Evolutionary conservation across 2,797 vertebrate genomes (phyloP).

Genomic region (Tangara arthus): DNA sequence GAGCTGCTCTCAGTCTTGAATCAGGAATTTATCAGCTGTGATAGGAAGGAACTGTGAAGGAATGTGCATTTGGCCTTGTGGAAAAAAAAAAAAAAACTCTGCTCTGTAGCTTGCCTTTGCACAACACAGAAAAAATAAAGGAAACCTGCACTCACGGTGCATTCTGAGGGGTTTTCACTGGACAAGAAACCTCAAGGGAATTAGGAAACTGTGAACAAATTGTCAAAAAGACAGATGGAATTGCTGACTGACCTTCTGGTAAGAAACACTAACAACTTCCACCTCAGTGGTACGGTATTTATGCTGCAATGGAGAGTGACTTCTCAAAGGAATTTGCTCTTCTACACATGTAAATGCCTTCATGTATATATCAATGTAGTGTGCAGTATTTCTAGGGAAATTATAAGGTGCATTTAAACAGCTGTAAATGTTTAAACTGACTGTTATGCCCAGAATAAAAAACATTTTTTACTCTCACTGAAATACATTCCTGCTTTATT

Average conservation of each 20-base stretch:
- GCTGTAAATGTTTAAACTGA: conserved; percentile 6
- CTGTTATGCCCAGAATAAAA: neutral
- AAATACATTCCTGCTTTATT: neutral
- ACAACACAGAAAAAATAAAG: neutral
- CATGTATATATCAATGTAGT: neutral
- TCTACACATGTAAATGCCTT: conserved; percentile 14
- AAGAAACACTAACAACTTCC: conserved; percentile 24
- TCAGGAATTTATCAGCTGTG: neutral
- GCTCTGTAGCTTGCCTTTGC: neutral
- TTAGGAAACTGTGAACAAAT: conserved; percentile 43
- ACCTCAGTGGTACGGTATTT: neutral
- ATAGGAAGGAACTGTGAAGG: neutral
- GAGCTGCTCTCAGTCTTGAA: conserved; percentile 14
- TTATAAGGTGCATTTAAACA: neutral
- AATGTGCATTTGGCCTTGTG: neutral
- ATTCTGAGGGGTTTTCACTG: neutral
- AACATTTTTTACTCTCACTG: neutral
- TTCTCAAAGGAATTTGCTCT: conserved; percentile 15
- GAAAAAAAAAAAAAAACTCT: neutral
- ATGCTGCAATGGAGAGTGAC: neutral
- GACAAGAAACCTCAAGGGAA: neutral
- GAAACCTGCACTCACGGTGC: neutral
- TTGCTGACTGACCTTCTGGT: conserved; percentile 23
- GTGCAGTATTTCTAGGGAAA: neutral
- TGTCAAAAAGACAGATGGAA: conserved; percentile 50